Evolutionary conservation across 2,888 invertebrate genomes (phyloP).

Genomic region (Cheilosia grossa): DNA sequence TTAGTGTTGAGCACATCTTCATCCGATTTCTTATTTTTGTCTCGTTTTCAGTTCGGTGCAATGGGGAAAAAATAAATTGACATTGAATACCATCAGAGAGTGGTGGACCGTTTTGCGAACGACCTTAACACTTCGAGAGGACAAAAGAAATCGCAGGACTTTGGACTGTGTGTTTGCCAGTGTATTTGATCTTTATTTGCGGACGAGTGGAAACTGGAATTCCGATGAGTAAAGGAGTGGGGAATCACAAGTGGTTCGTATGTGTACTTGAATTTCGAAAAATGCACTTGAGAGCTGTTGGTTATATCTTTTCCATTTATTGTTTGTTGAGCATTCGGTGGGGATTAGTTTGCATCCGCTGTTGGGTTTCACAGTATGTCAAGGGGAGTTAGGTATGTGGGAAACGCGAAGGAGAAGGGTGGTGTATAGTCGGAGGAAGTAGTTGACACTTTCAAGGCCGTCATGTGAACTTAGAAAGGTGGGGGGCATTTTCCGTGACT

Average conservation of each 20-base stretch:
- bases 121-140: constrained; percentile 40
- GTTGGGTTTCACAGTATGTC: not conserved
- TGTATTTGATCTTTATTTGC: constrained; percentile 18
- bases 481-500: too few species aligned
- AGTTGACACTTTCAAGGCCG: not conserved
- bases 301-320: not conserved
- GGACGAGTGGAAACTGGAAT: constrained; percentile 19
- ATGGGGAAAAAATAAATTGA: constrained; percentile 27
- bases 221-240: constrained; percentile 7
- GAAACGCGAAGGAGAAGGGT: not conserved
- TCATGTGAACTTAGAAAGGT: not conserved
- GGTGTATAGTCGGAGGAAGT: not conserved
- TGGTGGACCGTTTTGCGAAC: constrained; percentile 43
- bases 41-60: not conserved
- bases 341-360: constrained; percentile 15
- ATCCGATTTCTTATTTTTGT: constrained; percentile 6
- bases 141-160: constrained; percentile 13
- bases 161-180: constrained; percentile 6
- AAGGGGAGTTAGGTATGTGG: not conserved
- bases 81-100: constrained; percentile 24
- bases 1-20: constrained; percentile 26
- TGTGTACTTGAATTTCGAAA: constrained; percentile 15
- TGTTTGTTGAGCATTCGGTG: constrained; percentile 18
- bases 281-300: not conserved
- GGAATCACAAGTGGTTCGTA: constrained; percentile 2